Evolutionary conservation across 2,113 vertebrate species (phyloP).

Genomic region (Fulmarus glacialis): DNA sequence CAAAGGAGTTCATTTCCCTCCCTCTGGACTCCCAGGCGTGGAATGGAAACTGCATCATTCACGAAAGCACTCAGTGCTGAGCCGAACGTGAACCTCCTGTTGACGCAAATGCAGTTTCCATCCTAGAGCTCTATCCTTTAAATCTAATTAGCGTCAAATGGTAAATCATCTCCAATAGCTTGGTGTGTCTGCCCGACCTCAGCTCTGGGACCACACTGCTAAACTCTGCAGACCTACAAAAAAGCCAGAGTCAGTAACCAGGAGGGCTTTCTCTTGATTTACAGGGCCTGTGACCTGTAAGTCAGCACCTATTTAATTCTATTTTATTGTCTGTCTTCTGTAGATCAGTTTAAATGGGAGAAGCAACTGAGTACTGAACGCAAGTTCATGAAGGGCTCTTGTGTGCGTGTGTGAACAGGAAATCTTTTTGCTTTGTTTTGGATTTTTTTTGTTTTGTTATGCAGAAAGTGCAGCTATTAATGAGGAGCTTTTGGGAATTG

Average conservation of each 20-base stretch:
- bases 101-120: background rate
- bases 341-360: background rate
- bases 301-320: background rate
- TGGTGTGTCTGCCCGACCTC: background rate
- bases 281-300: background rate
- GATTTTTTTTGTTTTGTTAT: background rate
- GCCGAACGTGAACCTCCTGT: accelerated
- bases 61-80: accelerated
- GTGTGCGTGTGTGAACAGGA: accelerated
- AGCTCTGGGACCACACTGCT: background rate
- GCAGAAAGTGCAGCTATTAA: background rate
- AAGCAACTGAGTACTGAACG: background rate
- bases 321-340: background rate
- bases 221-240: background rate
- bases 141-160: background rate
- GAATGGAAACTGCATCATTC: background rate
- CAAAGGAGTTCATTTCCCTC: background rate
- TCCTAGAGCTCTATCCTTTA: background rate
- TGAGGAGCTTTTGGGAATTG: background rate
- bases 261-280: background rate
- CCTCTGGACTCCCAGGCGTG: background rate
- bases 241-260: background rate
- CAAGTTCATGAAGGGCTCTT: background rate
- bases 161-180: background rate
- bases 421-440: background rate